Base-by-base conservation (phyloP, 1,140 invertebrate genomes). In the Batillaria attramentaria region DNA sequence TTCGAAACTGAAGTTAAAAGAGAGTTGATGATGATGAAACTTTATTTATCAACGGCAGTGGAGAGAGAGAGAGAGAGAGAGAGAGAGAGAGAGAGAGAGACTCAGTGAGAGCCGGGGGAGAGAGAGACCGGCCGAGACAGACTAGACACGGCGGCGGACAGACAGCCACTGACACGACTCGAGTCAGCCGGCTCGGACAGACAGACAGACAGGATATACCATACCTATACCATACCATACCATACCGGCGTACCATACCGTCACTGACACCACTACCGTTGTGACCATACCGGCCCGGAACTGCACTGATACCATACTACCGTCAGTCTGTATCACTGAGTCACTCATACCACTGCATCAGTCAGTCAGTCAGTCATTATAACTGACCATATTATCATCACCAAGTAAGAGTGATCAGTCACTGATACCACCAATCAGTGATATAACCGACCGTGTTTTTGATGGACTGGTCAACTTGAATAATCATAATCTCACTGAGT, bases 61-160 rank as follows among this genome's bases (percentile, higher is more conserved):
- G 69, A 37, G 35, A 41, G 72, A 68, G 28, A 41, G 46, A 43
- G 2, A 72, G 33, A 31, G 66, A 54, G 3, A 72, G 66, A 72
- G 66, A 50, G 54, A 35, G 41, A 35, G 77, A 72, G 46, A 33
- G 3, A 42, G 66, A 33, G 3, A 54, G 39, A 54, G 66, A 35
- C 10, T 31, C 20, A 37, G 3, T 20, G n/a, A 70, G 20, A 31
- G 65, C 35, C 3, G 31, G 57, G 31, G 57, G 28, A n/a, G 6
- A 62, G n/a, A 10, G 57, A 62, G 31, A 8, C 6, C 6, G 57
- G 28, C 5, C 6, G 6, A 62, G 8, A 62, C n/a, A 10, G 57
- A 62, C n/a, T n/a, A n/a, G n/a, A 62, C 6, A 62, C 20, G 28
- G 6, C 6, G 6, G 5, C 20, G 31, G 13, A 62, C 6, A n/a